phyloP scores from a whole-genome alignment of 2,113 vertebrate species.

The Pangasianodon gigas region DNA sequence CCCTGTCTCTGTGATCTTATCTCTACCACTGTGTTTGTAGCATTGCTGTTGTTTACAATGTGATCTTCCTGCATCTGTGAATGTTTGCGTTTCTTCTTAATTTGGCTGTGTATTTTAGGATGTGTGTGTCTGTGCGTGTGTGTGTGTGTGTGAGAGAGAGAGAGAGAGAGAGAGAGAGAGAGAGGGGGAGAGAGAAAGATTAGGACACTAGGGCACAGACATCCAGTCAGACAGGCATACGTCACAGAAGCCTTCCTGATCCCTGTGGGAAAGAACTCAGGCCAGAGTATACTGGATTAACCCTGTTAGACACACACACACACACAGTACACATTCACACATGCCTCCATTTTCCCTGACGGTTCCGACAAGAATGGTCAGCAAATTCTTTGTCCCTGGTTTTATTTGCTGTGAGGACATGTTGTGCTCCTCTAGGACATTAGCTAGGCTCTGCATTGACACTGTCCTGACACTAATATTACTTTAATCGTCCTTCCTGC shows the following conservation, averaged over 20 bases:
- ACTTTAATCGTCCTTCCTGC: background rate
- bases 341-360: conserved; percentile 3
- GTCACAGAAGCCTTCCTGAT: conserved; percentile 42
- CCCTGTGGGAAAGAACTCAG: conserved; percentile 41
- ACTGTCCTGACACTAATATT: background rate
- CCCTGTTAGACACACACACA: conserved; percentile 20
- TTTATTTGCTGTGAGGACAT: conserved; percentile 15
- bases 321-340: conserved; percentile 1
- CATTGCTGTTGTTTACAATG: conserved; percentile 51
- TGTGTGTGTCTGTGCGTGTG: conserved; percentile 16
- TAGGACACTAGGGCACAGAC: conserved; percentile 32
- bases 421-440: conserved; percentile 12
- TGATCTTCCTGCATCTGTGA: conserved; percentile 33
- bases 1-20: conserved; percentile 40
- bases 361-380: background rate
- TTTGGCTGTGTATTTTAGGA: conserved; percentile 39
- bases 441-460: background rate
- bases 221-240: conserved; percentile 31
- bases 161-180: conserved; percentile 31
- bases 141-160: conserved; percentile 24
- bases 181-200: conserved; percentile 35
- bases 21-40: conserved; percentile 5
- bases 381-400: background rate
- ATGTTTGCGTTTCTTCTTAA: conserved; percentile 44
- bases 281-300: conserved; percentile 25